phyloP scores from a whole-genome alignment of 1,140 invertebrate species.

The Orussus abietinus region DNA sequence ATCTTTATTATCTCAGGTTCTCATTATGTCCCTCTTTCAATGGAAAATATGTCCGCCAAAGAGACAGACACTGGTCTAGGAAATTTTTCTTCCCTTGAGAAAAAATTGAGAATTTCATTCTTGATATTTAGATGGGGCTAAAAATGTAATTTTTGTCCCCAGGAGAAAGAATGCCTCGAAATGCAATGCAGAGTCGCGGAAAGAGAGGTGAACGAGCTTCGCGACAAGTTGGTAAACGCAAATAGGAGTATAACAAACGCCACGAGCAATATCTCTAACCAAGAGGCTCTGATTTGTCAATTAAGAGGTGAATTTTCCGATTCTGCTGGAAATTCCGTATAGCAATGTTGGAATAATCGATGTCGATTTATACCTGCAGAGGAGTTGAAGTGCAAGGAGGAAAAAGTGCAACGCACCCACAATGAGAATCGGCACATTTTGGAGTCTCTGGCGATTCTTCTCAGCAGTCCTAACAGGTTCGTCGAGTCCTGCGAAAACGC shows the following conservation, averaged over 20 bases:
- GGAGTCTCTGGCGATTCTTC: constrained; percentile 64
- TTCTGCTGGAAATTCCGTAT: constrained; percentile 6
- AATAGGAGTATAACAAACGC: constrained; percentile 62
- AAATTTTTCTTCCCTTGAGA: constrained; percentile 5
- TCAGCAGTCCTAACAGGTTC: constrained; percentile 65
- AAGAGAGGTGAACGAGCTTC: constrained; percentile 61
- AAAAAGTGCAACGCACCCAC: constrained; percentile 63
- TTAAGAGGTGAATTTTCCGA: constrained; percentile 57
- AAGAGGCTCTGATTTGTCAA: constrained; percentile 64
- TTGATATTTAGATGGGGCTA: neutral
- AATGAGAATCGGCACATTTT: constrained; percentile 62
- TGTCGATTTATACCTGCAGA: constrained; percentile 48
- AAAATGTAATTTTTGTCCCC: constrained; percentile 15
- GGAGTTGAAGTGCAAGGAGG: constrained; percentile 65
- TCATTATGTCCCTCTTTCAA: too few species aligned
- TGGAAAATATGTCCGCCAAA: too few species aligned
- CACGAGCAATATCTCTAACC: constrained; percentile 65
- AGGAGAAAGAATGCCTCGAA: constrained; percentile 66
- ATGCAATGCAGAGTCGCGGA: constrained; percentile 64
- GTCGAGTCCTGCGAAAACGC: constrained; percentile 70
- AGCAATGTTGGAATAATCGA: constrained; percentile 5
- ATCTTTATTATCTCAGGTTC: neutral
- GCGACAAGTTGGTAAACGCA: constrained; percentile 62
- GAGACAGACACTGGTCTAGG: neutral
- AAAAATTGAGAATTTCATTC: constrained; percentile 4